A percentile compares a stretch with the other conserved stretches of the same genome.
Evolutionary conservation across 2,797 vertebrate species (phyloP).

Genomic region (Gymnothorax javanicus): DNA sequence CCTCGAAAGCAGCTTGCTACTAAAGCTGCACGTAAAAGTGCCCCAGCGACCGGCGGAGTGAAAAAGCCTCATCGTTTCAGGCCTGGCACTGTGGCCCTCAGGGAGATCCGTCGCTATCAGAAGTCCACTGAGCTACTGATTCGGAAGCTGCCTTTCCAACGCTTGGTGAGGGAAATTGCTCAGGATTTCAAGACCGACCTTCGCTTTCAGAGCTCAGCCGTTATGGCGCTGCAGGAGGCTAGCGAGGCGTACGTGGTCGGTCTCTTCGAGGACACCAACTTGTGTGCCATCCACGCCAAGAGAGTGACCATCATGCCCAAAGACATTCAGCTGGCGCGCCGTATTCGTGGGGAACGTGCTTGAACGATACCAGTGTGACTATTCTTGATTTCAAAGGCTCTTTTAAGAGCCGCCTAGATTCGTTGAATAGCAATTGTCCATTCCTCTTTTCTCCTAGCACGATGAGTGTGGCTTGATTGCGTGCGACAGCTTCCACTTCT

Average conservation of each 20-base stretch:
- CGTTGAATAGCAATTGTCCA: no score
- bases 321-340: background rate
- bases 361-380: background rate
- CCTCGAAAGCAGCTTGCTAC: background rate
- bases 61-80: background rate
- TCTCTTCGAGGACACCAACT: background rate
- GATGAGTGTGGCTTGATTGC: no score
- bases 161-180: background rate
- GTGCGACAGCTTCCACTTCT: no score
- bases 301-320: constrained; percentile 1
- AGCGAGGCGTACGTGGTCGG: background rate
- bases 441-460: no score
- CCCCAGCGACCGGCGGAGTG: background rate
- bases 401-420: background rate
- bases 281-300: background rate
- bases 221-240: background rate
- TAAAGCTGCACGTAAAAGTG: background rate
- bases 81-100: background rate
- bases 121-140: background rate
- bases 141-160: background rate
- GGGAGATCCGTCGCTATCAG: constrained; percentile 4
- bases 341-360: background rate
- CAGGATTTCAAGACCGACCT: background rate
- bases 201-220: background rate
- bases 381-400: background rate